Evolutionary conservation across 2,888 invertebrate genomes (phyloP), one percentile per base, ranked within the genome.

Genomic region (Cyclophora punctaria): DNA sequence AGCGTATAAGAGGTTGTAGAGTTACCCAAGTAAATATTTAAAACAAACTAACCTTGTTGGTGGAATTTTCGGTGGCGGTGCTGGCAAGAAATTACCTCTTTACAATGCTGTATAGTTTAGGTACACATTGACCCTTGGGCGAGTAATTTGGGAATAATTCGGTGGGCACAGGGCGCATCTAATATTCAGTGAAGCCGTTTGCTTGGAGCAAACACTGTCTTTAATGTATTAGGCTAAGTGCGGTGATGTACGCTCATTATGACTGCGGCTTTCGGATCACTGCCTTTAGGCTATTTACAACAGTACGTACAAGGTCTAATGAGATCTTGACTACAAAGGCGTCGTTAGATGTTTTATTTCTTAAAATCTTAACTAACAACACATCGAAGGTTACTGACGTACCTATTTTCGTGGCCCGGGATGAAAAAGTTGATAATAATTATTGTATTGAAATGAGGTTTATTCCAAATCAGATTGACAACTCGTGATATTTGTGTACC

Each of bases 181-280:
- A 67, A 67, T 69, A 71, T 71, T 70, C 63, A 72, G 55, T 42
- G 48, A 49, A 49, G 52, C 60, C 59, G 55, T 56, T 57, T 54
- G 55, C 51, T 44, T 48, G 43, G 53, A 37, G 57, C 57, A 57
- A 57, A 63, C 55, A 57, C 51, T 47, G 55, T 56, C 56, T 61
- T 56, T 56, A 64, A 62, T 64, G 60, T 59, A 57, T 37, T 37
- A 55, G 49, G 44, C 35, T 59, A 59, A 63, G 56, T 63, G 49
- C 45, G 52, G 54, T 48, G 47, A 53, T 59, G 51, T 52, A 48
- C 48, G 35, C 43, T 48, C n/a, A 47, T 53, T 53, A 52, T 52
- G 50, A 50, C 45, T 43, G 44, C 42, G n/a, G 45, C 43, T 45
- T 45, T 35, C 41, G 7, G 5, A 45, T 35, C 41, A n/a, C n/a